Conservation (phyloP, 2,797 vertebrate species). For the Falco concolor region DNA sequence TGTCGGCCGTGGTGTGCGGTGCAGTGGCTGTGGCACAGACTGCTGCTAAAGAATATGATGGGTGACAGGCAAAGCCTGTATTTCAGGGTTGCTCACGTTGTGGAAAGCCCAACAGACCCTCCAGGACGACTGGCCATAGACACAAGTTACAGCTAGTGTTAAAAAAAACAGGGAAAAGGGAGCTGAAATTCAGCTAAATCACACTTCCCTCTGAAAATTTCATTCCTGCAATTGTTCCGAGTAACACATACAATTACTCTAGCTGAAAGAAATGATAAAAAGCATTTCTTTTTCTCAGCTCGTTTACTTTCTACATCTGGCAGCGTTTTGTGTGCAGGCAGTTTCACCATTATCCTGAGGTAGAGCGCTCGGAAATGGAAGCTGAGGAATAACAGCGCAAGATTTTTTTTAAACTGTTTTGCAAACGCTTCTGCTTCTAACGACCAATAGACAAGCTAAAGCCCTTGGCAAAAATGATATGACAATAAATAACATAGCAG, state of each 20-base stretch:
- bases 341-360: not conserved
- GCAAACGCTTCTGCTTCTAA: constrained; percentile 23
- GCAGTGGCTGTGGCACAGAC: not conserved
- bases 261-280: constrained; percentile 50
- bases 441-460: not conserved
- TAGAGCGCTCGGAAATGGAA: not conserved
- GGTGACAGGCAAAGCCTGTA: not conserved
- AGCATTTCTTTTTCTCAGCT: constrained; percentile 39
- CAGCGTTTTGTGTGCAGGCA: not conserved
- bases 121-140: not conserved
- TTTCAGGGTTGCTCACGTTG: not conserved
- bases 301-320: constrained; percentile 50
- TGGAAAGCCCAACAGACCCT: not conserved
- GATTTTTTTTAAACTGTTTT: constrained; percentile 6
- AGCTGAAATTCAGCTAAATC: constrained; percentile 1
- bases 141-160: not conserved
- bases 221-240: not conserved
- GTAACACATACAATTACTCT: not conserved
- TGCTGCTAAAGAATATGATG: not conserved
- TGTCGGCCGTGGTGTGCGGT: not conserved
- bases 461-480: constrained; percentile 27
- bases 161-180: not conserved
- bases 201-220: not conserved
- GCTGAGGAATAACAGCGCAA: not conserved
- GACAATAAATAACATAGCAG: constrained; percentile 42